Percentiles rank a stretch among this genome's conserved stretches.
These are phyloP conservation scores for Gisinianus flammeolus DNA, from an alignment of 2,888 invertebrate species.

Conservation along the genomic window DNA sequence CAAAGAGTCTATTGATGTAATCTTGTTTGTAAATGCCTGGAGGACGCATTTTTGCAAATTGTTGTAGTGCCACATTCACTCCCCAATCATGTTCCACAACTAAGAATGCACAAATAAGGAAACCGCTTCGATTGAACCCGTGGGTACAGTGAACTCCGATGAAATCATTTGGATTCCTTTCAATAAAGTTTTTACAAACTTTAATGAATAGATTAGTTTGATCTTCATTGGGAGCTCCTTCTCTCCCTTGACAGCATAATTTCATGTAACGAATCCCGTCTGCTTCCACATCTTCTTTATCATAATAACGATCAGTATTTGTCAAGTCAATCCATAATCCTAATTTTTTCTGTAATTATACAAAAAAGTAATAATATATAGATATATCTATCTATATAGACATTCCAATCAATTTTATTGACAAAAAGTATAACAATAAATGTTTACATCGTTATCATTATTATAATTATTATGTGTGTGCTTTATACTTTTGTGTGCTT, in stretches of 20 bases:
- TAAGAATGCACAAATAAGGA: slow-evolving; percentile 88
- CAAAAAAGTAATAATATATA: too few species aligned
- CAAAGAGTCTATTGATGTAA: slow-evolving; percentile 86
- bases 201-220: slow-evolving; percentile 84
- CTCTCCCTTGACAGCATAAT: slow-evolving; percentile 87
- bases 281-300: slow-evolving; percentile 77
- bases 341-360: slow-evolving; percentile 80
- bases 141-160: slow-evolving; percentile 95
- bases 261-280: slow-evolving; percentile 84
- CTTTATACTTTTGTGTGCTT: slow-evolving; percentile 65
- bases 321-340: slow-evolving; percentile 98
- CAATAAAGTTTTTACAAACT: slow-evolving; percentile 78
- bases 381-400: too few species aligned
- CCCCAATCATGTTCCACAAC: slow-evolving; percentile 83
- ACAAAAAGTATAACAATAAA: too few species aligned
- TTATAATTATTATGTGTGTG: too few species aligned
- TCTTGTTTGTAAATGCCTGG: slow-evolving; percentile 98
- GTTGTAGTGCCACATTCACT: slow-evolving; percentile 80
- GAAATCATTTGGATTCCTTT: slow-evolving; percentile 76
- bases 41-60: slow-evolving; percentile 77
- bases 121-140: slow-evolving; percentile 98
- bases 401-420: too few species aligned
- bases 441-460: too few species aligned
- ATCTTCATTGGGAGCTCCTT: slow-evolving; percentile 85
- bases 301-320: slow-evolving; percentile 91